Percentiles rank a stretch among this genome's conserved stretches.
These are phyloP conservation scores for Lochmaea capreae DNA, from an alignment of 2,888 invertebrate genomes.

Conservation along the genomic window DNA sequence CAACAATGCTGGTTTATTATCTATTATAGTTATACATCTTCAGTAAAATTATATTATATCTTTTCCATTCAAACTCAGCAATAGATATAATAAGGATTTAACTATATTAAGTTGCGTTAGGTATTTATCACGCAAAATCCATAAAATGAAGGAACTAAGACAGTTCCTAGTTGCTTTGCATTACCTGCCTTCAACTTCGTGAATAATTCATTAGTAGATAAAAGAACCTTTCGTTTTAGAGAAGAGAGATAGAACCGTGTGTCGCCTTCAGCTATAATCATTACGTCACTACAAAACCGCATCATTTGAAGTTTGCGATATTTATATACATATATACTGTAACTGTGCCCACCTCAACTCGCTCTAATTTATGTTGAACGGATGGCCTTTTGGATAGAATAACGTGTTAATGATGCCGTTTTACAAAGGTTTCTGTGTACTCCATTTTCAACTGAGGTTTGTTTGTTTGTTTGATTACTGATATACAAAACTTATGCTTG, in stretches of 20 bases:
- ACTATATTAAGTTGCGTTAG: background rate
- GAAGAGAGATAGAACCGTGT: background rate
- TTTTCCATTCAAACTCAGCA: no score
- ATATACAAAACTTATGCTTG: no score
- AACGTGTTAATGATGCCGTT: slow-evolving; percentile 18
- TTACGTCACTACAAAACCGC: slow-evolving; percentile 14
- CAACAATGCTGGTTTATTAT: no score
- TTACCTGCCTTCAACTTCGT: background rate
- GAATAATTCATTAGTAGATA: slow-evolving; percentile 18
- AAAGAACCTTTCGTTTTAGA: background rate
- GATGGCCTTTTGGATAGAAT: slow-evolving; percentile 7
- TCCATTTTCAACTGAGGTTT: background rate
- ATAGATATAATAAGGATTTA: no score
- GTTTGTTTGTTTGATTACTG: slow-evolving; percentile 7
- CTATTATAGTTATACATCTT: no score
- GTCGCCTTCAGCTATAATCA: slow-evolving; percentile 22
- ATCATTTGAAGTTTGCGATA: slow-evolving; percentile 15
- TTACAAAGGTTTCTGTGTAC: slow-evolving; percentile 13
- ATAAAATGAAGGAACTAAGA: background rate
- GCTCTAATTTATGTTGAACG: slow-evolving; percentile 21
- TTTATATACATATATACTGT: background rate
- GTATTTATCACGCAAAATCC: background rate
- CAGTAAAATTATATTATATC: no score
- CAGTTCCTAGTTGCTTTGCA: background rate
- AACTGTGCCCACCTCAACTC: background rate